Evolutionary conservation across 2,797 vertebrate species (phyloP).

Genomic region (Sebastes hopkinsi): DNA sequence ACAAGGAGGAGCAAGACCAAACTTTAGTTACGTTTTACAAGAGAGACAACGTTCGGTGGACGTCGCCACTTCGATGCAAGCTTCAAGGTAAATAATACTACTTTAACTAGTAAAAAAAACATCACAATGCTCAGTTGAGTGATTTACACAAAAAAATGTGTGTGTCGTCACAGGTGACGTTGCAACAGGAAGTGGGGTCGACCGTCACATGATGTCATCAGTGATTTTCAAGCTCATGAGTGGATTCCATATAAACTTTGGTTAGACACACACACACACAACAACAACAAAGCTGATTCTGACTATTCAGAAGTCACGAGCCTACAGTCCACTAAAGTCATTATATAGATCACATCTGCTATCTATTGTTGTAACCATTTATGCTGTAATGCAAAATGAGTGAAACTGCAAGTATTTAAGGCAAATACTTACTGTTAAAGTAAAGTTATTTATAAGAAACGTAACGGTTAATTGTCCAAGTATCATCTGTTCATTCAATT

Average conservation of each 20-base stretch:
- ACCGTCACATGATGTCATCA: conserved; percentile 57
- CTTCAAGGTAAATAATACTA: conserved; percentile 28
- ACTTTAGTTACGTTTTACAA: conserved; percentile 42
- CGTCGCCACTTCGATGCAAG: conserved; percentile 21
- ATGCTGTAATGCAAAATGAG: background rate
- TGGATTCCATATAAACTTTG: conserved; percentile 55
- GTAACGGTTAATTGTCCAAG: background rate
- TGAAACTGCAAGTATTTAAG: background rate
- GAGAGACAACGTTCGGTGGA: conserved; percentile 44
- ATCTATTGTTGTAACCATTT: background rate
- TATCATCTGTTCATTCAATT: background rate
- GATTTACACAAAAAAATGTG: background rate
- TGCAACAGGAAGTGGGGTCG: conserved; percentile 50
- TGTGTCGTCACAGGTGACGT: conserved; percentile 44
- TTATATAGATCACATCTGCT: background rate
- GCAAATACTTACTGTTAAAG: background rate
- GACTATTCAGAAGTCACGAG: background rate
- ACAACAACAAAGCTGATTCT: background rate
- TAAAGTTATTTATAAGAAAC: background rate
- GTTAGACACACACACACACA: conserved; percentile 11
- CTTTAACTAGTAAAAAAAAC: background rate
- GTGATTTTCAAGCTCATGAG: conserved; percentile 56
- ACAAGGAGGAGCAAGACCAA: conserved; percentile 45
- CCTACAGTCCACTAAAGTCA: background rate
- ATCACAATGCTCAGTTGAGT: background rate